Evolutionary conservation across 2,797 vertebrate genomes (phyloP).

Genomic region (Sebastes matsubarae): DNA sequence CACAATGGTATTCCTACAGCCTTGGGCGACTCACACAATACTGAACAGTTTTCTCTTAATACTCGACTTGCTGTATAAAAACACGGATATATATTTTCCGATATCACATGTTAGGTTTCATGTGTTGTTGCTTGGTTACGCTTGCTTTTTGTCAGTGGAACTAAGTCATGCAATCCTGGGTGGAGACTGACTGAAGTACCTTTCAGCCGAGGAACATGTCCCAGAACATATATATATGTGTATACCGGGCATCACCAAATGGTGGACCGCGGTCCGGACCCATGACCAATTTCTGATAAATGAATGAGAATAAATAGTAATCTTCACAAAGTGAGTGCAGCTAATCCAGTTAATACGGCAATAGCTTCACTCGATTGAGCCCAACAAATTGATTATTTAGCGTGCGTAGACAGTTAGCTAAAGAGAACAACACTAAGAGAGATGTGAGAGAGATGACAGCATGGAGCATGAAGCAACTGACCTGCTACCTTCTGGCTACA

Average conservation of each 20-base stretch:
- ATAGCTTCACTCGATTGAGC: neutral
- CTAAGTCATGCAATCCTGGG: neutral
- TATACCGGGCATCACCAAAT: neutral
- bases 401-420: neutral
- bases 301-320: neutral
- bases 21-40: neutral
- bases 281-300: neutral
- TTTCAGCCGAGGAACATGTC: neutral
- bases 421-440: neutral
- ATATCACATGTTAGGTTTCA: neutral
- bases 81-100: neutral
- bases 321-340: neutral
- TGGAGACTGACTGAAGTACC: neutral
- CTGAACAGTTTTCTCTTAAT: neutral
- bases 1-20: neutral
- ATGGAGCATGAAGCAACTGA: neutral
- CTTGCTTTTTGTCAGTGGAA: neutral
- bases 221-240: neutral
- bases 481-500: too few species aligned
- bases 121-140: neutral
- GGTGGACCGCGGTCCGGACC: neutral
- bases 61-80: neutral
- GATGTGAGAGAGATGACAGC: neutral
- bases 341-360: neutral
- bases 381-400: neutral